Evolutionary conservation across 2,113 vertebrate species (phyloP), one percentile per base, ranked within the genome.

Genomic region (Gasterosteus aculeatus): DNA sequence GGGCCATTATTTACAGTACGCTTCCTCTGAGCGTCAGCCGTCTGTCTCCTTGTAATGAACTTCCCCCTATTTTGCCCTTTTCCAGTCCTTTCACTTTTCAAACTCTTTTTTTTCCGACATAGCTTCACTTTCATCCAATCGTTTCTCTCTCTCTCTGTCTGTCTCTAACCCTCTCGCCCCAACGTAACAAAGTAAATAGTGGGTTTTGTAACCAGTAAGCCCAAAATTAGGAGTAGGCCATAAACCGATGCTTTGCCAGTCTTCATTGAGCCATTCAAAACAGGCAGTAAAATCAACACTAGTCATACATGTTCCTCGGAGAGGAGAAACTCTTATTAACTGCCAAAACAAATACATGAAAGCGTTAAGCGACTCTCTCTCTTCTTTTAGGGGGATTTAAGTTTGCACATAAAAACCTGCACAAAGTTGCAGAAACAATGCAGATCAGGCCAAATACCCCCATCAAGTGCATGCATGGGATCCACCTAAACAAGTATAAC

Each of bases 1-100:
- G 81, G 88, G 82, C 90, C 90, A 91, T 92, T 93, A 93, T 94
- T 92, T 93, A 92, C 89, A 90, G 89, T 89, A 91, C 31, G 53
- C 66, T 71, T 58, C 54, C 53, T 57, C 15, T 35, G 33, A 87
- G 69, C 67, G n/a, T 82, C 85, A 86, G 76, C 74, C 42, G 69
- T 82, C 84, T 85, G 83, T 85, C 84, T 87, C 80, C 84, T 81
- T 65, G 54, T 75, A 87, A 82, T 87, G 79, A 4, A 33, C 81
- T 79, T 86, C 78, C 63, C 22, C 69, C 83, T 70, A 64, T 85
- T 89, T 86, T 79, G 29, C 73, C 64, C 67, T 81, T 83, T 83
- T 77, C 44, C 79, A 85, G 73, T 83, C 65, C 75, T 84, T 79
- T 84, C 73, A 87, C 53, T 85, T 66, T 53, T 72, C 59, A 4